Base-by-base conservation (phyloP, 1,140 invertebrate species). In the Lasioglossum baleicum region DNA sequence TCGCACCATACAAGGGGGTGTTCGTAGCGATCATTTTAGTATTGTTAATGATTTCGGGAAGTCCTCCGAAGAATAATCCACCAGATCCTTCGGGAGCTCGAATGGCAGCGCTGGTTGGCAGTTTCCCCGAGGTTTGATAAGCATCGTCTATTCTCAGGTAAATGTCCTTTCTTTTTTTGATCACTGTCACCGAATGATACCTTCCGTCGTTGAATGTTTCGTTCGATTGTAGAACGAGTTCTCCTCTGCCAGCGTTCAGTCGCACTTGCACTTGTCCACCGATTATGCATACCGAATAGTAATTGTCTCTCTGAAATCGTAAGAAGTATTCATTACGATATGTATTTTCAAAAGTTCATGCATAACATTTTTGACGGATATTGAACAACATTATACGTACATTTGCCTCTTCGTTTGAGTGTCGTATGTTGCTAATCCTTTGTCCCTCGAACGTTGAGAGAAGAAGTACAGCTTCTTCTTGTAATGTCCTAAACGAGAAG, bases 401-500 rank as follows among this genome's bases (percentile, higher is more conserved):
- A 71, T 83, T 89, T 26, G 82, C 71, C n/a, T 90, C 80, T n/a
- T 82, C 73, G 11, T 88, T 87, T 48, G 65, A 53, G 63, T 88
- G 88, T 2, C 84, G 70, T 51, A 85, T 82, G 44, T 73, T 87
- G 20, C 80, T 83, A 26, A 91, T 56, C 76, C 94, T 91, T 65
- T 94, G 91, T 0, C 94, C 94, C 56, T 95, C 93, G 67, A 96
- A 96, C 0, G 96, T 96, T 0, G 96, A 96, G 31, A 97, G 91
- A 76, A 98, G 89, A 0, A 98, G 90, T 26, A 98, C 90, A 7
- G 96, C 96, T 83, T 96, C 94, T 0, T 94, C 87, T 80, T 96
- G 94, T 5, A 95, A 91, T 0, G 97, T 97, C 75, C 96, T 94
- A 91, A 98, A 98, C 7, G 97, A 96, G 64, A 98, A 94, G 13